Evolutionary conservation across 2,797 vertebrate species (phyloP), one percentile per base, ranked within the genome.

Genomic region (Catamblyrhynchus diadema): DNA sequence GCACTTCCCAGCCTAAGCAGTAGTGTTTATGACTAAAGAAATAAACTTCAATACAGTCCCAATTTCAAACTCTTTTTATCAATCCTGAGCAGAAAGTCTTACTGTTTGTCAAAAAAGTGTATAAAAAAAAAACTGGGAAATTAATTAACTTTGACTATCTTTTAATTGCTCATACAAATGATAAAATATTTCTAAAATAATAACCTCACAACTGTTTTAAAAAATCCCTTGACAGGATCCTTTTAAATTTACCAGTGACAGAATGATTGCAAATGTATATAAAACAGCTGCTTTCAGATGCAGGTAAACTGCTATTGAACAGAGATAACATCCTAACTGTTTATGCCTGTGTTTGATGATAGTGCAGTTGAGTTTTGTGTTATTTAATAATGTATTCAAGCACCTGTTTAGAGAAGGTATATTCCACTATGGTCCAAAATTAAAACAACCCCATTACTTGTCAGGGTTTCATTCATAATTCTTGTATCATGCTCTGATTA

Each of bases 351-450:
- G 22, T 95, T 95, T 92, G 89, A 94, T 95, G 88, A 92, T 70
- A 92, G 60, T 86, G 59, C 86, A 86, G 53, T 92, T 94, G 90
- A 96, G 79, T 89, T 94, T 94, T 94, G 81, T 95, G 81, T 82
- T 96, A 93, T 90, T 97, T 94, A 96, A 96, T 95, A 97, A 96
- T 95, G 81, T 61, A 97, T 96, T 95, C 64, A 89, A 93, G 75
- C 59, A 86, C 83, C 81, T 74, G 60, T 83, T 94, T 87, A 56
- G 45, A 72, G 71, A 94, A 77, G 67, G 88, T 82, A 44, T 88
- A 83, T 85, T 79, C 86, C 60, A 84, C 94, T 80, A 77, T 61
- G 87, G 94, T 94, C 95, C 93, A 94, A 95, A 96, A 95, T 93
- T 85, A 96, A 97, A 97, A 95, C 86, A 83, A 56, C 33, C 73